phyloP scores from a whole-genome alignment of 2,797 vertebrate genomes.

The Danio kyathit region DNA sequence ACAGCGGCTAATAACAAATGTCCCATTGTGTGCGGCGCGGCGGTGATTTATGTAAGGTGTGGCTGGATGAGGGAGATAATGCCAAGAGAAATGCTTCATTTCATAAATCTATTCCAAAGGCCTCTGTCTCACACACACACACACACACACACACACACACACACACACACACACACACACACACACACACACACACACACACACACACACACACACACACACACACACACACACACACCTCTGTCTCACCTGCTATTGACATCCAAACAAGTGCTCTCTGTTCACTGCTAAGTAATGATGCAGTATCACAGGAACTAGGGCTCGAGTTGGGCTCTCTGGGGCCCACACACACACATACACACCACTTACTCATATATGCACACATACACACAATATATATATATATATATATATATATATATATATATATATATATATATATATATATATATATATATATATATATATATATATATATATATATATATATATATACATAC shows the following conservation, averaged over 20 bases:
- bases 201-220: slow-evolving; percentile 19
- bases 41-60: slow-evolving; percentile 97
- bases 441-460: no score
- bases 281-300: slow-evolving; percentile 83
- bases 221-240: slow-evolving; percentile 16
- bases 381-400: no score
- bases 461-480: no score
- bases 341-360: slow-evolving; percentile 66
- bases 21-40: slow-evolving; percentile 84
- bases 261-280: slow-evolving; percentile 40
- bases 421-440: no score
- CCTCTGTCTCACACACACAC: slow-evolving; percentile 39
- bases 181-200: slow-evolving; percentile 17
- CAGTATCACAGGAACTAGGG: slow-evolving; percentile 82
- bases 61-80: slow-evolving; percentile 93
- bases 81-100: slow-evolving; percentile 97
- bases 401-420: no score
- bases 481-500: no score
- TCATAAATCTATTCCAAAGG: slow-evolving; percentile 95
- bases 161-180: slow-evolving; percentile 16
- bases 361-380: not conserved
- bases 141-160: slow-evolving; percentile 13
- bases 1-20: slow-evolving; percentile 82
- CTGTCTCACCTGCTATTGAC: slow-evolving; percentile 58
- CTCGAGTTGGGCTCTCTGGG: slow-evolving; percentile 78